These are phyloP conservation scores for Xiphorhynchus elegans DNA, from an alignment of 2,113 vertebrate species.

Conservation along the genomic window DNA sequence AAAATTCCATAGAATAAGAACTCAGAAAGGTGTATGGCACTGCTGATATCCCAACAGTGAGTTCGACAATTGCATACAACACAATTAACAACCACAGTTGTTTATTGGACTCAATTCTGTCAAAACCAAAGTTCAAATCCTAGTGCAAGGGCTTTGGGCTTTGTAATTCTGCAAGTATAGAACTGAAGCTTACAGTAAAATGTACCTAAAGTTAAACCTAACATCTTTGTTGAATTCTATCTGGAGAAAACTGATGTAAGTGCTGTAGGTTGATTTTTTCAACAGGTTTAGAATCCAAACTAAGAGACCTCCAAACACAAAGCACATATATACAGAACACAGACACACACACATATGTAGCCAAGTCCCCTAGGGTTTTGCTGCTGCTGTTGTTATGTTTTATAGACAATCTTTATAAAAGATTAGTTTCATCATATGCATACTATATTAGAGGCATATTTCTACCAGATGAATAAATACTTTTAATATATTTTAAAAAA, in stretches of 20 bases:
- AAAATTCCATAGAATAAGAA: neutral
- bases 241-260: neutral
- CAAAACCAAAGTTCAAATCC: neutral
- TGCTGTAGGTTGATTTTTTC: neutral
- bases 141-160: neutral
- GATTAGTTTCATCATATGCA: constrained; percentile 13
- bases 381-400: neutral
- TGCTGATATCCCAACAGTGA: neutral
- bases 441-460: constrained; percentile 26
- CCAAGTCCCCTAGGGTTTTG: neutral
- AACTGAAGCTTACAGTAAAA: neutral
- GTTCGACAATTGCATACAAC: neutral
- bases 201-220: neutral
- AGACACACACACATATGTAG: neutral
- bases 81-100: neutral
- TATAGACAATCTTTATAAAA: constrained; percentile 55
- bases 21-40: neutral
- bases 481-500: constrained; percentile 12
- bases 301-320: neutral
- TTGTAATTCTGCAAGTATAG: neutral
- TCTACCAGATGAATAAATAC: constrained; percentile 29
- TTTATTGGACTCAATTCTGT: neutral
- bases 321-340: neutral
- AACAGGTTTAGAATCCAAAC: neutral
- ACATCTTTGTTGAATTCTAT: neutral